These are phyloP conservation scores for Teleogryllus occipitalis DNA, from an alignment of 1,140 invertebrate species.

Conservation along the genomic window DNA sequence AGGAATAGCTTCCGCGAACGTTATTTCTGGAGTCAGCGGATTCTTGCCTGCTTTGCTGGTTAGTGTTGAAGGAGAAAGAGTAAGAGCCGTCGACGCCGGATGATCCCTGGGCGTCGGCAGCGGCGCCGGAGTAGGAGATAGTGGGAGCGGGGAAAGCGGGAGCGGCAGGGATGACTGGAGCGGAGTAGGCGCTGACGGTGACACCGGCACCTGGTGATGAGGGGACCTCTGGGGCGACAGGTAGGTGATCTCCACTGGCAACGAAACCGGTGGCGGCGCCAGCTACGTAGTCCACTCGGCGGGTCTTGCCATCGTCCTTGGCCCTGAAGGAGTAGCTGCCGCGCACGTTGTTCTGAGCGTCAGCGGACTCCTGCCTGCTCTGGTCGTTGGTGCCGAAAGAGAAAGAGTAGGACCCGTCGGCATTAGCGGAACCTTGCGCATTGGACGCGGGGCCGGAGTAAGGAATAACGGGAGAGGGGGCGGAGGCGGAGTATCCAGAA, in stretches of 20 bases:
- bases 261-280: conserved; percentile 23
- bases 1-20: conserved; percentile 23
- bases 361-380: conserved; percentile 26
- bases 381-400: conserved; percentile 26
- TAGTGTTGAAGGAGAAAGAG: conserved; percentile 27
- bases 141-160: neutral
- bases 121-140: neutral
- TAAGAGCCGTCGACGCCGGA: conserved; percentile 22
- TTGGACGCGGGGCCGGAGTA: neutral
- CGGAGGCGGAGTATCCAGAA: neutral
- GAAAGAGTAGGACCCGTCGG: conserved; percentile 29
- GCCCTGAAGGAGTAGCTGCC: conserved; percentile 27
- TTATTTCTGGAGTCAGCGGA: conserved; percentile 20
- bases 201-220: neutral
- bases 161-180: neutral
- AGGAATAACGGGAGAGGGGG: neutral
- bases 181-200: neutral
- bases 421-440: neutral
- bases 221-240: neutral
- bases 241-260: conserved; percentile 18
- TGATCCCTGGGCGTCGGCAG: neutral
- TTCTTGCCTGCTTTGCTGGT: conserved; percentile 21
- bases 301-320: conserved; percentile 20
- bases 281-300: conserved; percentile 20
- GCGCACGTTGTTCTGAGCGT: conserved; percentile 27